These are phyloP conservation scores for Agonopterix alstromeriana DNA, from an alignment of 2,888 invertebrate species.

Conservation along the genomic window DNA sequence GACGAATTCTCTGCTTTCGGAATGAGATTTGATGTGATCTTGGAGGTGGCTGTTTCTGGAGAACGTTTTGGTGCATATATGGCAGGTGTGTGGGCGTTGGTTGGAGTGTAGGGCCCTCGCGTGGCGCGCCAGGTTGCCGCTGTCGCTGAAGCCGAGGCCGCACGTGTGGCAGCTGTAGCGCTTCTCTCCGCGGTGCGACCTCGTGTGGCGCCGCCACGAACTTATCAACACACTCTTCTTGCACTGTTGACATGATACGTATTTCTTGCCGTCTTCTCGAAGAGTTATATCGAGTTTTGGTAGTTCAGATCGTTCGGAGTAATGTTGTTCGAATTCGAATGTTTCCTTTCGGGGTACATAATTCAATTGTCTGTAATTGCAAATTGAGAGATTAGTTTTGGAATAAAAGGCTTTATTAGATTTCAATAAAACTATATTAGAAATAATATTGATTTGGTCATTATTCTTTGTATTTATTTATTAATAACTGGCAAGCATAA, in stretches of 20 bases:
- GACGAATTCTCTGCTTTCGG: conserved; percentile 53
- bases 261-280: conserved; percentile 24
- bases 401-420: conserved; percentile 5
- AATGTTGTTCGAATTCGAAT: no score
- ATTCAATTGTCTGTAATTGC: conserved; percentile 5
- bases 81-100: conserved; percentile 65
- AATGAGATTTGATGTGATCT: conserved; percentile 71
- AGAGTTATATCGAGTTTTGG: no score
- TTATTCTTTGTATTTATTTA: not conserved
- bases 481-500: not conserved
- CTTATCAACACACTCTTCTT: conserved; percentile 31
- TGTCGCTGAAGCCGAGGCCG: conserved; percentile 65
- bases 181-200: conserved; percentile 52
- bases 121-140: conserved; percentile 71
- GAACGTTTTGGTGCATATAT: conserved; percentile 62
- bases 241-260: conserved; percentile 53
- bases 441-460: not conserved
- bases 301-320: no score
- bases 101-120: conserved; percentile 59
- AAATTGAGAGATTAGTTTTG: conserved; percentile 7
- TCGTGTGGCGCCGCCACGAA: conserved; percentile 62
- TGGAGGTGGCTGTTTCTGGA: conserved; percentile 60
- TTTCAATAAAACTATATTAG: not conserved
- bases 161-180: conserved; percentile 71
- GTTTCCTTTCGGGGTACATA: no score